These are phyloP conservation scores for Emydocephalus ijimae DNA, from an alignment of 2,113 vertebrate species.

Conservation along the genomic window DNA sequence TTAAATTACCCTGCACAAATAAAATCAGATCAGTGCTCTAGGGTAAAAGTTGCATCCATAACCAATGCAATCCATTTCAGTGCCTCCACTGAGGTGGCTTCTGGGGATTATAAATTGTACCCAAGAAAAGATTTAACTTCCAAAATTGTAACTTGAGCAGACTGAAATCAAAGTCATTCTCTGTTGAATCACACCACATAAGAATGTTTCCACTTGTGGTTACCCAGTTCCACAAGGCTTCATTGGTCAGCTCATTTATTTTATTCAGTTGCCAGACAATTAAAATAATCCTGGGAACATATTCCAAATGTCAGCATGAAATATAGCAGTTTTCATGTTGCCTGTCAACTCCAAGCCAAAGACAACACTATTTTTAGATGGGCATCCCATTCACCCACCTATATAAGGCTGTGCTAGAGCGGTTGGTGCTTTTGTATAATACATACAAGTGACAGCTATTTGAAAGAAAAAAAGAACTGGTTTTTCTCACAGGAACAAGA, in stretches of 20 bases:
- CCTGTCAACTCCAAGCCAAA: constrained; percentile 41
- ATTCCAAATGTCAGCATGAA: constrained; percentile 51
- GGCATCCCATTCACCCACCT: constrained; percentile 55
- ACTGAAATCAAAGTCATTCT: background rate
- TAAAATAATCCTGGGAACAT: background rate
- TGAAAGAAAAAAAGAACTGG: background rate
- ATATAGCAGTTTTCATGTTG: constrained; percentile 59
- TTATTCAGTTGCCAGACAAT: constrained; percentile 34
- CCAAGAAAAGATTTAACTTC: background rate
- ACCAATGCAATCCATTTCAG: background rate
- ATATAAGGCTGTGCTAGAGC: constrained; percentile 56
- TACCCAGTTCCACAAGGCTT: constrained; percentile 10
- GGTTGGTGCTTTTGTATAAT: constrained; percentile 40
- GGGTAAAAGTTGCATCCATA: background rate
- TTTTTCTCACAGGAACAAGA: background rate
- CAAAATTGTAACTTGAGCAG: background rate
- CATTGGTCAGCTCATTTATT: constrained; percentile 17
- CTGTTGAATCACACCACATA: constrained; percentile 36
- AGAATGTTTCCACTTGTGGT: constrained; percentile 30
- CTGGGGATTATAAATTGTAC: background rate
- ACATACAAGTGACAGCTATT: constrained; percentile 15
- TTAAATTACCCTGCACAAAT: background rate
- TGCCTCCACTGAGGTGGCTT: background rate
- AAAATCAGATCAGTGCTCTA: background rate
- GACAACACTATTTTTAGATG: constrained; percentile 68